Conservation (phyloP, 2,113 vertebrate species). For the Dipodomys stephensi region DNA sequence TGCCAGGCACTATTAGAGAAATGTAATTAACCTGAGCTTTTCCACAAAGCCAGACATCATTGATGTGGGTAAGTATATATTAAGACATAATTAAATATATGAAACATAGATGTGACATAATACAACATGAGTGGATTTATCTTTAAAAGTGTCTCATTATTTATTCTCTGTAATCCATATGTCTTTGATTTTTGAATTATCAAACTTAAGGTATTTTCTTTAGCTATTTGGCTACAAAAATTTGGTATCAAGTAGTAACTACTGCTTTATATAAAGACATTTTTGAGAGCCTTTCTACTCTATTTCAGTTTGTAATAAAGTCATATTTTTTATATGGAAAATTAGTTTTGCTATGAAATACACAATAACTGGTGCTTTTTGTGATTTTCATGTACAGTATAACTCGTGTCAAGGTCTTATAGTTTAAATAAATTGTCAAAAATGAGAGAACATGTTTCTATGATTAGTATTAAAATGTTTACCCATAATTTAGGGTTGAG, state of each 20-base stretch:
- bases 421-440: slow-evolving; percentile 63
- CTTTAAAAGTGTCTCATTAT: slow-evolving; percentile 43
- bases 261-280: slow-evolving; percentile 7
- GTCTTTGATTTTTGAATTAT: slow-evolving; percentile 62
- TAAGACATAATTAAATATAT: slow-evolving; percentile 53
- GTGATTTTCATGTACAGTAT: slow-evolving; percentile 10
- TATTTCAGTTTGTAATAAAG: slow-evolving; percentile 14
- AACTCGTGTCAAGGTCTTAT: slow-evolving; percentile 46
- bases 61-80: slow-evolving; percentile 53
- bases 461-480: slow-evolving; percentile 69
- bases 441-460: slow-evolving; percentile 59
- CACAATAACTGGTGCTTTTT: slow-evolving; percentile 14
- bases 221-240: slow-evolving; percentile 31
- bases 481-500: slow-evolving; percentile 67
- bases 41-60: slow-evolving; percentile 19
- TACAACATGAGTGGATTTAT: slow-evolving; percentile 13
- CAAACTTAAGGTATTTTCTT: slow-evolving; percentile 12
- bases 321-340: slow-evolving; percentile 43
- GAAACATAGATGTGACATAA: neutral
- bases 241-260: slow-evolving; percentile 44
- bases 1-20: slow-evolving; percentile 26
- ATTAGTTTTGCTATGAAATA: slow-evolving; percentile 8
- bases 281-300: neutral
- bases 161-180: slow-evolving; percentile 12
- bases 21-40: slow-evolving; percentile 29